phyloP scores from a whole-genome alignment of 2,888 invertebrate species.

The Papilio protenor region DNA sequence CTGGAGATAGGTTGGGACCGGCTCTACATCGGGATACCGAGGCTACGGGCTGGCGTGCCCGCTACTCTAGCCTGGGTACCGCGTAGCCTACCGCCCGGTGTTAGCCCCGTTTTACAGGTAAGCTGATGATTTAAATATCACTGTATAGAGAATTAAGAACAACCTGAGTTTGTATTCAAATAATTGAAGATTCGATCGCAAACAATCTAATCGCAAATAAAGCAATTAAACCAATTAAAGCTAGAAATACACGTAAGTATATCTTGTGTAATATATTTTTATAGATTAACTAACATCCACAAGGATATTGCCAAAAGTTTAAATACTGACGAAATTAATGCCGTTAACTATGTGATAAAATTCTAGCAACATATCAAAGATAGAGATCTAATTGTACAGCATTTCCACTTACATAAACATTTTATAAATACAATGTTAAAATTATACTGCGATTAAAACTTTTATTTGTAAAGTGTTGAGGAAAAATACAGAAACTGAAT shows the following conservation, averaged over 20 bases:
- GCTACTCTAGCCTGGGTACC: conserved; percentile 89
- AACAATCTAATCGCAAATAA: background rate
- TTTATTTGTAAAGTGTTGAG: too few relatives aligned
- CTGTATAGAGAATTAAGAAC: background rate
- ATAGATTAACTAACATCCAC: background rate
- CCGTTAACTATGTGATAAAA: background rate
- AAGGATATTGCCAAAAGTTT: background rate
- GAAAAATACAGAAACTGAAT: too few relatives aligned
- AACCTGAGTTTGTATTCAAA: background rate
- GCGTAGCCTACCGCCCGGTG: conserved; percentile 85
- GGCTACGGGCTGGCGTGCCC: conserved; percentile 90
- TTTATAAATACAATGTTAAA: too few relatives aligned
- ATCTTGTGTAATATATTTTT: background rate
- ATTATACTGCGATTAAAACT: too few relatives aligned
- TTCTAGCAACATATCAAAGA: background rate
- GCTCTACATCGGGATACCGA: conserved; percentile 90
- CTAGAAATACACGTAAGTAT: background rate
- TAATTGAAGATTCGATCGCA: background rate
- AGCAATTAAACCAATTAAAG: background rate
- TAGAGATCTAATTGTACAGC: background rate
- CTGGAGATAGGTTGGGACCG: conserved; percentile 89
- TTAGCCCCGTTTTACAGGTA: conserved; percentile 88
- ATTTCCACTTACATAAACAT: background rate
- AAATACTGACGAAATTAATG: background rate
- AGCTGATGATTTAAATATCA: conserved; percentile 24